Conservation (phyloP, 1,140 invertebrate species). For the Monomorium pharaonis region DNA sequence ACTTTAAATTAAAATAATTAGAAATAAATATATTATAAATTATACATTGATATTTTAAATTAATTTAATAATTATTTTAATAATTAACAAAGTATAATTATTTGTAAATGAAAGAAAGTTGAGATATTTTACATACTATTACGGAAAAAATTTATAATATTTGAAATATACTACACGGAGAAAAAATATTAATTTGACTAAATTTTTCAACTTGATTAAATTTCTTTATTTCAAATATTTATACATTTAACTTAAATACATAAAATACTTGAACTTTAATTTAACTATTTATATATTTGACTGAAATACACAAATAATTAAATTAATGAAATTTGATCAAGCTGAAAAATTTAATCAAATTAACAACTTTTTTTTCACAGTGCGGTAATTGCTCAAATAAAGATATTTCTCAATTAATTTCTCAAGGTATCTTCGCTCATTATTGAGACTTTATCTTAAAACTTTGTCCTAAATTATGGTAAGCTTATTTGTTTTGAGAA, state of each 20-base stretch:
- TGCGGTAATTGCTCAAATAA: background rate
- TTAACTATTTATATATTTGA: too few relatives aligned
- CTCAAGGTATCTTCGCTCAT: background rate
- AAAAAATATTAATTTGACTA: too few relatives aligned
- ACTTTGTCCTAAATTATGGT: background rate
- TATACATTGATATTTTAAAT: background rate
- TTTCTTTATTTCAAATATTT: too few relatives aligned
- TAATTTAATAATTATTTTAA: background rate
- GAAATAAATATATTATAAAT: background rate
- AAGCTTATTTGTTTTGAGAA: slow-evolving; percentile 19
- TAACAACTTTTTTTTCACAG: too few relatives aligned
- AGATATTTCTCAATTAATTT: background rate
- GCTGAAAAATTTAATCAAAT: too few relatives aligned
- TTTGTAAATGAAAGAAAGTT: background rate
- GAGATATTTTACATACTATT: background rate
- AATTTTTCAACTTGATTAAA: too few relatives aligned
- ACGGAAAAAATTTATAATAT: background rate
- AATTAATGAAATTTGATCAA: too few relatives aligned
- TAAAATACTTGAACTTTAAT: too few relatives aligned
- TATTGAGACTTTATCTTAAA: background rate
- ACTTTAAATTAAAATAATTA: background rate
- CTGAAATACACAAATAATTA: too few relatives aligned
- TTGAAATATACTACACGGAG: background rate
- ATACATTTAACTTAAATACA: too few relatives aligned
- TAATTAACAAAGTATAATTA: background rate